Evolutionary conservation across 2,113 vertebrate genomes (phyloP).

Genomic region (Desmodus rotundus): DNA sequence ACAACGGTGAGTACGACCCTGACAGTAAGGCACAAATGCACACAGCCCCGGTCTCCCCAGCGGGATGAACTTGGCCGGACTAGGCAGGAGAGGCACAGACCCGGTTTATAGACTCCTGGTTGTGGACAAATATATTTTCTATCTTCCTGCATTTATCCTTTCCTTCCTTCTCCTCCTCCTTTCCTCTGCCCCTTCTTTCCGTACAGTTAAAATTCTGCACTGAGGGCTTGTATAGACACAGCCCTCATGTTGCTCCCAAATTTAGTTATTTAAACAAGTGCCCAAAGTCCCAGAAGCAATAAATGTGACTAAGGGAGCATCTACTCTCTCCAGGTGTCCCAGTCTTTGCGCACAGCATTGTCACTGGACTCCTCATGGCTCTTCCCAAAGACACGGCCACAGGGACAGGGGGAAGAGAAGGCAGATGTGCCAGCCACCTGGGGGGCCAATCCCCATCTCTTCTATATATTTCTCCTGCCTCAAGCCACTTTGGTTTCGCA

Average conservation of each 20-base stretch:
- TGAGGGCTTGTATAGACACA: background rate
- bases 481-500: background rate
- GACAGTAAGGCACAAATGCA: background rate
- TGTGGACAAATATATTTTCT: background rate
- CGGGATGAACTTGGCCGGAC: background rate
- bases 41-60: background rate
- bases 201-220: background rate
- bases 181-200: background rate
- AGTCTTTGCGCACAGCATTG: background rate
- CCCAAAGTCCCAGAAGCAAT: background rate
- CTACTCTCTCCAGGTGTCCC: no score
- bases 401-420: accelerated
- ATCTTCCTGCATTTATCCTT: background rate
- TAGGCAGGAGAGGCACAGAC: background rate
- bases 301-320: background rate
- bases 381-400: background rate
- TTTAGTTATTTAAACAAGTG: background rate
- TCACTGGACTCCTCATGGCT: background rate
- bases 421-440: background rate
- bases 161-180: background rate
- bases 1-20: no score
- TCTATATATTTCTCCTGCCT: background rate
- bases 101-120: background rate
- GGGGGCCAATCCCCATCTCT: background rate
- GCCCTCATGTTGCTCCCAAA: background rate